phyloP scores from a whole-genome alignment of 2,113 vertebrate genomes.

The Climacteris rufus region DNA sequence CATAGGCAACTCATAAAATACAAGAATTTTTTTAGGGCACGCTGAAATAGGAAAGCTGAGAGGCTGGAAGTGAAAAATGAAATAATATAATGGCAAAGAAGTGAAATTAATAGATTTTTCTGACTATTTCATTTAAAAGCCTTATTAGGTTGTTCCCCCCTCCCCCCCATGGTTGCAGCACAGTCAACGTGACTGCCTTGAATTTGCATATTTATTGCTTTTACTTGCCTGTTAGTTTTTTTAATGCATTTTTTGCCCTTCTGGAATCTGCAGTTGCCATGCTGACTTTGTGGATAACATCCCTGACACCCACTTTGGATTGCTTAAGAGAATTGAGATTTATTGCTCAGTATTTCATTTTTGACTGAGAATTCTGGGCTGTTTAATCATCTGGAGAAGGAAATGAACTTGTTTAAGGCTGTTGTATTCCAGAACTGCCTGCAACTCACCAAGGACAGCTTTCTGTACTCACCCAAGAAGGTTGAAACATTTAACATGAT shows the following conservation, averaged over 20 bases:
- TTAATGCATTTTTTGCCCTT: background rate
- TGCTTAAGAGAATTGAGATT: background rate
- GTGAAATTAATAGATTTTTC: background rate
- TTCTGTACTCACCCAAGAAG: slow-evolving; percentile 82
- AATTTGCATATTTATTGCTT: background rate
- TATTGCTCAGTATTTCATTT: background rate
- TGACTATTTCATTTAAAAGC: background rate
- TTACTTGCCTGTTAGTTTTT: background rate
- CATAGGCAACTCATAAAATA: background rate
- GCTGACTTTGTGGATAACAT: background rate
- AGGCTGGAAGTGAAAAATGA: background rate
- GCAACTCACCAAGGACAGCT: background rate
- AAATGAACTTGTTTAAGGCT: background rate
- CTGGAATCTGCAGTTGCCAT: background rate
- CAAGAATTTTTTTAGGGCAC: background rate
- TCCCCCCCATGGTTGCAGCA: background rate
- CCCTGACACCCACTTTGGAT: background rate
- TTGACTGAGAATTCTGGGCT: background rate
- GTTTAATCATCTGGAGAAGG: background rate
- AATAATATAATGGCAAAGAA: background rate
- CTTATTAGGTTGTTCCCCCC: background rate
- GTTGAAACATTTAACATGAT: slow-evolving; percentile 88
- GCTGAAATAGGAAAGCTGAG: background rate
- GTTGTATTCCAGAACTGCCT: background rate
- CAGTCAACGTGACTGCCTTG: background rate